phyloP scores from a whole-genome alignment of 2,797 vertebrate genomes.

The Spondyliosoma cantharus region DNA sequence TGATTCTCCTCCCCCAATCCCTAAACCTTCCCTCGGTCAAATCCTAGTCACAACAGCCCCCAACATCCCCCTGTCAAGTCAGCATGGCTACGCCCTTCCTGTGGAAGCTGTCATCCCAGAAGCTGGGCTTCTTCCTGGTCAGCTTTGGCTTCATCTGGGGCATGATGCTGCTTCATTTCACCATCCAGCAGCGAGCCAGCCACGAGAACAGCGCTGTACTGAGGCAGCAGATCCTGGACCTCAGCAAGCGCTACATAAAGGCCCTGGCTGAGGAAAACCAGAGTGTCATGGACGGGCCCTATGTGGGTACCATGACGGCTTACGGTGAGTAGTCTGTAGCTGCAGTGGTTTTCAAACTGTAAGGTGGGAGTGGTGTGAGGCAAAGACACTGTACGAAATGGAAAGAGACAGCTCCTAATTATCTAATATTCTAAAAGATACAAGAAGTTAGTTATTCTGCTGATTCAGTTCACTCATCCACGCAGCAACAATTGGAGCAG shows the following conservation, averaged over 20 bases:
- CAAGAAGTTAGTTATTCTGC: background rate
- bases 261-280: conserved; percentile 97
- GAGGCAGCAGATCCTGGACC: conserved; percentile 98
- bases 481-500: background rate
- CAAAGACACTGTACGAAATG: background rate
- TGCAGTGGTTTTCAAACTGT: background rate
- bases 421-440: no score
- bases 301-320: conserved; percentile 98
- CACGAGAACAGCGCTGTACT: conserved; percentile 95
- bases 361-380: background rate
- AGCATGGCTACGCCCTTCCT: conserved; percentile 92
- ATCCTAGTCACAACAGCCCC: conserved; percentile 23
- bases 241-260: conserved; percentile 99
- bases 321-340: conserved; percentile 88
- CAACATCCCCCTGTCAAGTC: conserved; percentile 41
- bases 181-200: conserved; percentile 96
- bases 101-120: conserved; percentile 99
- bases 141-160: conserved; percentile 99
- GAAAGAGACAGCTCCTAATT: no score
- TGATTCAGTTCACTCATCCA: background rate
- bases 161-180: conserved; percentile 99
- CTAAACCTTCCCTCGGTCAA: conserved; percentile 14
- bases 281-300: conserved; percentile 96
- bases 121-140: conserved; percentile 98
- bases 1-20: conserved; percentile 60